Percentiles rank a stretch among this genome's conserved stretches.
Conservation (phyloP, 2,888 invertebrate species). For the Timandra comae region DNA sequence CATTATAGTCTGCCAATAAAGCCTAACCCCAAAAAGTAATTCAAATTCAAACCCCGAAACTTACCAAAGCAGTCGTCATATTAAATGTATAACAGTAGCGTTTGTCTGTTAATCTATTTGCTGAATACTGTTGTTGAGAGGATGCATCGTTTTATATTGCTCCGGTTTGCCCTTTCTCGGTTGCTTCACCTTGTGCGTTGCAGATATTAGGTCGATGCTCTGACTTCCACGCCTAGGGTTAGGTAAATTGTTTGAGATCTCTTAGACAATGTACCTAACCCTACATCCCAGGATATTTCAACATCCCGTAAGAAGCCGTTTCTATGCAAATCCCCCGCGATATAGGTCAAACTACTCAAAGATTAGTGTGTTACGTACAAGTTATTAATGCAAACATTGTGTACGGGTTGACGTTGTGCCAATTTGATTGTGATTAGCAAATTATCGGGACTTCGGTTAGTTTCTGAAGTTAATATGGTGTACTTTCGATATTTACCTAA, state of each 20-base stretch:
- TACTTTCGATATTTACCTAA: too few species aligned
- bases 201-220: constrained; percentile 49
- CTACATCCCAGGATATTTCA: constrained; percentile 19
- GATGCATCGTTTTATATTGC: constrained; percentile 73
- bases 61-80: constrained; percentile 52
- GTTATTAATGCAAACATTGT: too few species aligned
- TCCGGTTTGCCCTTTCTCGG: constrained; percentile 72
- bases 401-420: too few species aligned
- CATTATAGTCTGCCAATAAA: too few species aligned
- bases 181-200: constrained; percentile 73
- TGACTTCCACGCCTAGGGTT: constrained; percentile 42
- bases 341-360: constrained; percentile 3
- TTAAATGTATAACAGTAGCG: constrained; percentile 38
- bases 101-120: constrained; percentile 52
- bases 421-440: too few species aligned
- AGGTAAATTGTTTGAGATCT: too few species aligned
- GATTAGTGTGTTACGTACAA: neutral
- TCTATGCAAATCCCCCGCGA: constrained; percentile 3
- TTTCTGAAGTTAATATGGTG: too few species aligned
- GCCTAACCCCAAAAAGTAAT: too few species aligned
- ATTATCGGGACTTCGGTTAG: too few species aligned
- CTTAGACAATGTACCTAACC: constrained; percentile 34
- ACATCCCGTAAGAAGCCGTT: constrained; percentile 5
- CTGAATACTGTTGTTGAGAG: constrained; percentile 60
- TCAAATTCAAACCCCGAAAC: too few species aligned